Percentiles rank a stretch among this genome's conserved stretches.
Evolutionary conservation across 2,797 vertebrate species (phyloP).

Genomic region (Arnoldichthys spilopterus): DNA sequence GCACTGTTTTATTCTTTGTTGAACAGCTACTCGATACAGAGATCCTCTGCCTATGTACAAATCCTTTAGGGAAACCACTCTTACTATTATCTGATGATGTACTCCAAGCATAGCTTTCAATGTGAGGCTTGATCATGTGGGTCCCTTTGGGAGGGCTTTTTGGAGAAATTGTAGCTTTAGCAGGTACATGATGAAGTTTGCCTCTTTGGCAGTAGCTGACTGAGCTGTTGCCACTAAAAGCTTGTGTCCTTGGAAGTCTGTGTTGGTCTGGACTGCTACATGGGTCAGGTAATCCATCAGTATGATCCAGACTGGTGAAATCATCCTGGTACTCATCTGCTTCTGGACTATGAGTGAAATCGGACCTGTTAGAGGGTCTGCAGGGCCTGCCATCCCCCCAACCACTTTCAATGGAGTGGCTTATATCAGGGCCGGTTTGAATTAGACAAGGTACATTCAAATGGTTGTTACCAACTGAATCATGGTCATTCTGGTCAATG

Average conservation of each 20-base stretch:
- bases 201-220: constrained; percentile 66
- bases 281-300: constrained; percentile 63
- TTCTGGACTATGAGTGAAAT: constrained; percentile 69
- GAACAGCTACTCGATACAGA: constrained; percentile 34
- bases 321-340: constrained; percentile 81
- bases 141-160: constrained; percentile 71
- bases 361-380: constrained; percentile 66
- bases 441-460: constrained; percentile 19
- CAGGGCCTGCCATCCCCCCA: constrained; percentile 59
- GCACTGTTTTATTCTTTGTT: constrained; percentile 47
- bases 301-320: constrained; percentile 79
- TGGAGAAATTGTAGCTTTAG: constrained; percentile 78
- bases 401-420: constrained; percentile 33
- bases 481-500: constrained; percentile 49
- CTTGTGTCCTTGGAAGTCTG: constrained; percentile 56
- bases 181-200: constrained; percentile 69
- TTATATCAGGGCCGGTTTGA: constrained; percentile 51
- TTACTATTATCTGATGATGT: constrained; percentile 66
- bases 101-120: constrained; percentile 65
- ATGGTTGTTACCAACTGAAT: constrained; percentile 47
- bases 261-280: constrained; percentile 69
- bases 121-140: constrained; percentile 59
- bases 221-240: constrained; percentile 56
- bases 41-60: constrained; percentile 40
- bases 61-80: constrained; percentile 35